Evolutionary conservation across 2,888 invertebrate genomes (phyloP).

Genomic region (Tanypteryx hageni): DNA sequence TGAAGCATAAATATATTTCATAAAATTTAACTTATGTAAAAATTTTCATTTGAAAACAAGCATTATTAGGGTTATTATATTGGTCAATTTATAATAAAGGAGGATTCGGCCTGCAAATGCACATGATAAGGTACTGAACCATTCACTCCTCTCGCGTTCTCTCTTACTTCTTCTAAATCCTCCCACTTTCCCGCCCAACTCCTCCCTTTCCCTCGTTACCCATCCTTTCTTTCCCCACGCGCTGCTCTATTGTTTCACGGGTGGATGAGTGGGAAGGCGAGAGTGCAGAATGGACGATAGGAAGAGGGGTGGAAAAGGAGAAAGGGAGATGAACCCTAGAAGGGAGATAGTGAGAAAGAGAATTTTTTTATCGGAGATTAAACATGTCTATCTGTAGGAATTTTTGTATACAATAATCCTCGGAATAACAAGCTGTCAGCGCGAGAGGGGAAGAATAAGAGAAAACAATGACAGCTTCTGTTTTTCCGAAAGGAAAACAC

Average conservation of each 20-base stretch:
- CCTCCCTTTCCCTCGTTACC: slow-evolving; percentile 8
- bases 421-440: slow-evolving; percentile 18
- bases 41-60: too few species aligned
- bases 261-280: not conserved
- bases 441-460: not conserved
- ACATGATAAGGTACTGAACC: not conserved
- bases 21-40: too few species aligned
- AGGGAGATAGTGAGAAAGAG: slow-evolving; percentile 48
- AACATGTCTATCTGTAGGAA: slow-evolving; percentile 2
- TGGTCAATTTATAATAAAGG: too few species aligned
- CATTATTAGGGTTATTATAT: too few species aligned
- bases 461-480: not conserved
- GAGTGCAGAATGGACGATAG: slow-evolving; percentile 4
- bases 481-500: not conserved
- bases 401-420: slow-evolving; percentile 28
- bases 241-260: not conserved
- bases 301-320: slow-evolving; percentile 33
- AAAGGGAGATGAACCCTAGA: not conserved
- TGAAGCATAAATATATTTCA: too few species aligned
- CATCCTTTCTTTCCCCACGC: not conserved
- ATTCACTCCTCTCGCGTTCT: not conserved
- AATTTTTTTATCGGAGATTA: not conserved
- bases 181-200: not conserved
- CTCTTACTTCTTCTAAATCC: too few species aligned
- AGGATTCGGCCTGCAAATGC: too few species aligned